Conservation (phyloP, 2,888 invertebrate species). For the Disparrhopalites patrizii region DNA sequence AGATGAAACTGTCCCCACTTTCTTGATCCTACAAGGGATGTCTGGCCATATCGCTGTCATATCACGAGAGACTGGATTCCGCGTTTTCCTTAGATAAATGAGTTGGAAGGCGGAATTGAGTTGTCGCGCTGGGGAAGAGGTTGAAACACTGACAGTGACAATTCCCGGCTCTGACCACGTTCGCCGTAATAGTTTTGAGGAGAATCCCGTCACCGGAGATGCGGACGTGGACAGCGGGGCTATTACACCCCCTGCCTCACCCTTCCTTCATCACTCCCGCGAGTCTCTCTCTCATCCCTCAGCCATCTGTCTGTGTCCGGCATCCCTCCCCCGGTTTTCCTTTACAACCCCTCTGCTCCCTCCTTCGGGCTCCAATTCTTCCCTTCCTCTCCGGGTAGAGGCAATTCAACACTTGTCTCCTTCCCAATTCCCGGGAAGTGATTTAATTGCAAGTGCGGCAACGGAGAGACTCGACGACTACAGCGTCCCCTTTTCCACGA, state of each 20-base stretch:
- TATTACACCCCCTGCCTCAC: conserved; percentile 3
- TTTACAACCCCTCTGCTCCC: background rate
- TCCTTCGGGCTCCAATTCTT: background rate
- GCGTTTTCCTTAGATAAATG: too few species aligned
- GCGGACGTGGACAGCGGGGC: conserved; percentile 30
- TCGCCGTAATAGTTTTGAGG: conserved; percentile 45
- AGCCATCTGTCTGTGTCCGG: conserved; percentile 11
- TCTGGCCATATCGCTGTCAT: too few species aligned
- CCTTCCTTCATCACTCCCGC: background rate
- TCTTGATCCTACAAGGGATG: too few species aligned
- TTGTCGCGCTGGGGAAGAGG: too few species aligned
- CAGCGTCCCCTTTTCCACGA: background rate
- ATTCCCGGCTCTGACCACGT: too few species aligned
- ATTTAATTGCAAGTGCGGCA: too few species aligned
- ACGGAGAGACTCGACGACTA: background rate
- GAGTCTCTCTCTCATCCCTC: background rate
- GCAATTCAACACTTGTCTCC: background rate
- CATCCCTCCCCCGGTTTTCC: conserved; percentile 14
- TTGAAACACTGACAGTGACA: too few species aligned
- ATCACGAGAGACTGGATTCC: too few species aligned
- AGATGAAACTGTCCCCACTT: too few species aligned
- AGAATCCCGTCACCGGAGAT: conserved; percentile 46
- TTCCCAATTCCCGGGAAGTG: background rate
- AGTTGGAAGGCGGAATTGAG: too few species aligned
- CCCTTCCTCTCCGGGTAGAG: background rate